Conservation (phyloP, 2,888 invertebrate species). For the Drosophila merina region DNA sequence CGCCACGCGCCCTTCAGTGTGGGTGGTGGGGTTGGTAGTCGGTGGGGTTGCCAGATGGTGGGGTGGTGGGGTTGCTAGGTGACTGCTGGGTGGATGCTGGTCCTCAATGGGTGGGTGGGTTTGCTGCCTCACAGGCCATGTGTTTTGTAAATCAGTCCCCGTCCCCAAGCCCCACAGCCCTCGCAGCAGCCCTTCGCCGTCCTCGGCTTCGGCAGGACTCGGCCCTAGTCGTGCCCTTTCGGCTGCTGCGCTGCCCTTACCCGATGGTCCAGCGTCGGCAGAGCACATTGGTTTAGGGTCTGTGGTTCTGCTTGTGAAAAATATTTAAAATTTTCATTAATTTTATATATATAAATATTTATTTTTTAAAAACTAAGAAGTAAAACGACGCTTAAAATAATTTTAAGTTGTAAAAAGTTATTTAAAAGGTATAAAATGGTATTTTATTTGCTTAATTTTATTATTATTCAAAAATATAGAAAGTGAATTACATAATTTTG, state of each 20-base stretch:
- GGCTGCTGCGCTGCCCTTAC: conserved; percentile 19
- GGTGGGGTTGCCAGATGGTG: neutral
- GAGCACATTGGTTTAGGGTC: conserved; percentile 5
- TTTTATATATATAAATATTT: too few species aligned
- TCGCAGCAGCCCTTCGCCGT: neutral
- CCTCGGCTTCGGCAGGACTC: conserved; percentile 3
- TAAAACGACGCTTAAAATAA: too few species aligned
- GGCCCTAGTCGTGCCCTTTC: conserved; percentile 22
- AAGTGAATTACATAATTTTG: too few species aligned
- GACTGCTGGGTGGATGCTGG: neutral
- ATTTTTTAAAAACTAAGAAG: too few species aligned
- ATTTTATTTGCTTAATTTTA: too few species aligned
- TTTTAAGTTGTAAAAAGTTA: too few species aligned
- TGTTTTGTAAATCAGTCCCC: conserved; percentile 31
- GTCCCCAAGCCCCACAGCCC: neutral
- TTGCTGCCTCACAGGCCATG: conserved; percentile 27
- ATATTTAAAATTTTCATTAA: neutral
- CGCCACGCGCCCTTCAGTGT: conserved; percentile 18
- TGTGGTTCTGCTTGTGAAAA: neutral
- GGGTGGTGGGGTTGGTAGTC: neutral
- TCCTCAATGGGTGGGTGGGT: conserved; percentile 8
- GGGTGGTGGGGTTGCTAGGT: neutral
- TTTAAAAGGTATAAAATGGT: too few species aligned
- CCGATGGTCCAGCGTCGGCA: conserved; percentile 29
- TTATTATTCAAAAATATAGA: too few species aligned